Evolutionary conservation across 2,797 vertebrate species (phyloP).

Genomic region (Delichon dasypus): DNA sequence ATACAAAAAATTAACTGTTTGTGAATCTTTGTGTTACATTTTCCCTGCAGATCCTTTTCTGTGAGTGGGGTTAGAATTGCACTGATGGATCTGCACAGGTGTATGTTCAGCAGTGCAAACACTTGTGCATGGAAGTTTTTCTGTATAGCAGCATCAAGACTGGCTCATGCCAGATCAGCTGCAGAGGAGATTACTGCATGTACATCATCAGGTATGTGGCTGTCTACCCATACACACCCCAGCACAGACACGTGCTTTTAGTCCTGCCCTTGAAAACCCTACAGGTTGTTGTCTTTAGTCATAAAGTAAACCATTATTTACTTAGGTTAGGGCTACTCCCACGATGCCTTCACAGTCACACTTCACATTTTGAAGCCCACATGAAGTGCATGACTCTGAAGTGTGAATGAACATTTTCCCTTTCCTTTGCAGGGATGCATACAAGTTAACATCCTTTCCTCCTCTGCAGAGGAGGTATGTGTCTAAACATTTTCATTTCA

Average conservation of each 20-base stretch:
- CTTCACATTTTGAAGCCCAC: neutral
- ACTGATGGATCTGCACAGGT: neutral
- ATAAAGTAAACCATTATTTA: neutral
- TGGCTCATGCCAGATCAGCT: neutral
- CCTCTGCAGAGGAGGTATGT: neutral
- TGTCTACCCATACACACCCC: neutral
- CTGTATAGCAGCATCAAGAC: neutral
- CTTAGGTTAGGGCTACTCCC: neutral
- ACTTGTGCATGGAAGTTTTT: neutral
- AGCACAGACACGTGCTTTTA: neutral
- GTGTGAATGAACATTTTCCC: neutral
- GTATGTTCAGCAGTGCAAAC: neutral
- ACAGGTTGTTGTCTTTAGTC: neutral
- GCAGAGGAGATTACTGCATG: neutral
- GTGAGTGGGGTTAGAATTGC: neutral
- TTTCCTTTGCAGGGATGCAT: neutral
- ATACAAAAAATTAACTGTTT: neutral
- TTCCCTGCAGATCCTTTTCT: neutral
- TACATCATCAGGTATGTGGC: neutral
- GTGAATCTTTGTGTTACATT: neutral
- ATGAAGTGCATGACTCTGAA: neutral
- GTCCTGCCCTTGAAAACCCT: neutral
- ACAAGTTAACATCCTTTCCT: neutral
- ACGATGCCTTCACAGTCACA: fast-evolving
- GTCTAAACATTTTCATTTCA: slow-evolving; percentile 25